Evolutionary conservation across 2,888 invertebrate species (phyloP).

Genomic region (Caradrina clavipalpis): DNA sequence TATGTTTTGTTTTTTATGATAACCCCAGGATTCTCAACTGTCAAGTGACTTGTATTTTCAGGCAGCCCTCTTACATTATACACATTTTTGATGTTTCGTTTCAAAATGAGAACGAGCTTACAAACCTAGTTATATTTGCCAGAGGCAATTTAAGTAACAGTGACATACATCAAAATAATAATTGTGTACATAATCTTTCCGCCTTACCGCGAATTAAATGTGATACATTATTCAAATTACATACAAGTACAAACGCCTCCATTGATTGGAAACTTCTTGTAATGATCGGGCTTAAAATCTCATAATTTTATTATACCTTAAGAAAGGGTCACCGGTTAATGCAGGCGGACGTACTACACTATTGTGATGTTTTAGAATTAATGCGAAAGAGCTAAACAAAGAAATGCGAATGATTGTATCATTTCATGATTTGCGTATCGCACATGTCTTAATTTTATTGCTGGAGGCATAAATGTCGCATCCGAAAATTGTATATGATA

Average conservation of each 20-base stretch:
- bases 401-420: slow-evolving; percentile 1
- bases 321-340: slow-evolving; percentile 5
- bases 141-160: slow-evolving; percentile 20
- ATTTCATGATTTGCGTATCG: no score
- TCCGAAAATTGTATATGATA: no score
- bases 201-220: slow-evolving; percentile 25
- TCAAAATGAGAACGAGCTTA: slow-evolving; percentile 3
- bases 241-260: not conserved
- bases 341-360: not conserved
- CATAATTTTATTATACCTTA: not conserved
- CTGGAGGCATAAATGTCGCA: no score
- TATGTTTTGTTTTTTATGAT: not conserved
- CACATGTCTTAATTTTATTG: no score
- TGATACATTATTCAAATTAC: slow-evolving; percentile 6
- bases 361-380: slow-evolving; percentile 12
- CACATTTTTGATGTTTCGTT: not conserved
- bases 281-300: not conserved
- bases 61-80: not conserved
- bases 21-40: not conserved
- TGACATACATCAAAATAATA: no score
- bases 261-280: not conserved
- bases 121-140: slow-evolving; percentile 13
- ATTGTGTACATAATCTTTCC: not conserved
- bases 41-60: not conserved
- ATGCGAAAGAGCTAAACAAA: slow-evolving; percentile 1